Evolutionary conservation across 2,113 vertebrate species (phyloP).

Genomic region (Steatornis caripensis): DNA sequence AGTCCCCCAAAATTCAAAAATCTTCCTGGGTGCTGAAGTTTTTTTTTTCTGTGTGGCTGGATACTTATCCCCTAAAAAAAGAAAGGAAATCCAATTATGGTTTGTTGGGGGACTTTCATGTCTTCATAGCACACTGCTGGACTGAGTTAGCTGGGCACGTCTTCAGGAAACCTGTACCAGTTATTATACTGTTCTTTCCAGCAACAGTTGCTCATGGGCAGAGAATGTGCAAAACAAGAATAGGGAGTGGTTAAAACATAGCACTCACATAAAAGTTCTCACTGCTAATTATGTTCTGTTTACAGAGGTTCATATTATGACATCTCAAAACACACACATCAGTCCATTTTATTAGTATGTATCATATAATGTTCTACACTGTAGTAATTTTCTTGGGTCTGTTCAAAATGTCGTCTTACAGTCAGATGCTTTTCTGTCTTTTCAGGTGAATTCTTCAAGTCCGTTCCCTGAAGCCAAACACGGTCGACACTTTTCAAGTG

Average conservation of each 20-base stretch:
- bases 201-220: slow-evolving; percentile 4
- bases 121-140: not conserved
- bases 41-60: not conserved
- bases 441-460: slow-evolving; percentile 85
- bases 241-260: slow-evolving; percentile 22
- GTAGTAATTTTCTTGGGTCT: not conserved
- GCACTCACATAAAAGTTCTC: not conserved
- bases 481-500: slow-evolving; percentile 83
- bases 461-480: slow-evolving; percentile 86
- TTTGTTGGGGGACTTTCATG: not conserved
- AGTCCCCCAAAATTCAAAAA: not conserved
- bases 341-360: not conserved
- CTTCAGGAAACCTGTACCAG: not conserved
- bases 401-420: not conserved
- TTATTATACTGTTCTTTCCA: not conserved
- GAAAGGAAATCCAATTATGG: not conserved
- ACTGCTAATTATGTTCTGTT: not conserved
- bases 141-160: not conserved
- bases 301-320: not conserved
- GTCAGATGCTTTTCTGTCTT: not conserved
- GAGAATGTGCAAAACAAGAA: slow-evolving; percentile 51
- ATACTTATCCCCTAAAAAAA: not conserved
- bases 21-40: not conserved
- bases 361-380: not conserved
- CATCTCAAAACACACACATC: not conserved